Evolutionary conservation across 2,797 vertebrate genomes (phyloP), one percentile per base, ranked within the genome.

Genomic region (Sebastes kiyomatsui): DNA sequence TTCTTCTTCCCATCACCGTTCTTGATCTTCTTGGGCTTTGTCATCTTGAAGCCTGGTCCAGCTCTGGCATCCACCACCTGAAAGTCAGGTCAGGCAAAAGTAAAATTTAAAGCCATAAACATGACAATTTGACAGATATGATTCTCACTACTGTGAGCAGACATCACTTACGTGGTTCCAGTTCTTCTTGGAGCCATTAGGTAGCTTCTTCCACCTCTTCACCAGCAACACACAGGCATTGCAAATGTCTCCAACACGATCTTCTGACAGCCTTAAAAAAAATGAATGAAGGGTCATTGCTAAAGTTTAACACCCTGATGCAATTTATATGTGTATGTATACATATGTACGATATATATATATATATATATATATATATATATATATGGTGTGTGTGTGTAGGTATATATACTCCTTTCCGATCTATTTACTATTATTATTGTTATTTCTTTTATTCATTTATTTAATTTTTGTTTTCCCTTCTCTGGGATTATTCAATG

Each of bases 61-160:
- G 96, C 96, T 90, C 96, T 94, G 28, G 96, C 96, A 92, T 97
- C 96, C 61, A 97, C 96, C 87, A 97, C 96, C 96, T 97, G 76
- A 38, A 14, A 67, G 56, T 59, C n/a, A 77, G 6, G 22, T 69
- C 54, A 80, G 23, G 4, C 2, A 58, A 75, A 69, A 14, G 33
- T 79, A 25, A 22, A 72, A 12, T 30, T 42, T 27, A 32, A 77
- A 55, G 18, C 14, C 3, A 7, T 7, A 58, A 27, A 55, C 33
- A 59, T 5, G 2, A 4, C 1, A 62, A 27, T 18, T 8, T 1
- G 8, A 68, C 25, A 33, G 18, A 49, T 4, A 22, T 1, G 5
- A 32, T 5, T 11, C 7, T 7, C 12, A 10, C 4, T 2, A 2
- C 7, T 3, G 4, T 18, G 3, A 6, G 27, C 5, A 67, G 5